Base-by-base conservation (phyloP, 2,797 vertebrate species). In the Varecia variegata region DNA sequence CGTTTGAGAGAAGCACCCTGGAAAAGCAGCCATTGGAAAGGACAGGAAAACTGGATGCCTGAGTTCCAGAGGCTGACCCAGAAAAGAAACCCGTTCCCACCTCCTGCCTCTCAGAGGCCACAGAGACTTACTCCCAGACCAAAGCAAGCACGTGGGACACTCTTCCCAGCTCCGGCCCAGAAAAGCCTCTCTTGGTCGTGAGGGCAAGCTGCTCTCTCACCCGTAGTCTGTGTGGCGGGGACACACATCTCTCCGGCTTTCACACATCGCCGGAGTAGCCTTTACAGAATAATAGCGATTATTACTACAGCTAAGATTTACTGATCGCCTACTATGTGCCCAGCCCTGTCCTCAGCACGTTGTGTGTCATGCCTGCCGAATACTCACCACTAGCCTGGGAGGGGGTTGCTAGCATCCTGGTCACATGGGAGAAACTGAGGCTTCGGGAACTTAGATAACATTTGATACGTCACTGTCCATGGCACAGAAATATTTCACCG, bases 291-390 rank as follows among this genome's bases (percentile, higher is more conserved):
- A 60, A 45, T 20, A 11, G 47, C 32, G 62, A 43, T 62, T 38
- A 20, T n/a, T 21, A 21, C 32, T 27, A 21, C 32, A 67, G 58
- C 20, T n/a, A 40, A 70, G 45, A 52, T 67, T 20, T 1, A 1
- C 1, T 17, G 56, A 7, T 11, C 2, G 7, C 65, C 15, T 21
- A 15, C 47, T 20, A 4, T 1, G 9, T 5, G 18, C 8, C 30
- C 62, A 4, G 8, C 18, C 43, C 32, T 18, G 7, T 54, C 47
- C 62, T 43, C 62, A 73, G 71, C 30, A 11, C 54, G 60, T 47
- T 30, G 7, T 32, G 12, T 60, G 35, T 10, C 54, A 15, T 9
- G 23, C n/a, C 50, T 68, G 40, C 15, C 32, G 9, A 21, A 13
- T 4, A 7, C 43, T 47, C 38, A 11, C 38, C 27, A 9, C 56